phyloP scores from a whole-genome alignment of 2,797 vertebrate genomes.

The Poecile montanus region DNA sequence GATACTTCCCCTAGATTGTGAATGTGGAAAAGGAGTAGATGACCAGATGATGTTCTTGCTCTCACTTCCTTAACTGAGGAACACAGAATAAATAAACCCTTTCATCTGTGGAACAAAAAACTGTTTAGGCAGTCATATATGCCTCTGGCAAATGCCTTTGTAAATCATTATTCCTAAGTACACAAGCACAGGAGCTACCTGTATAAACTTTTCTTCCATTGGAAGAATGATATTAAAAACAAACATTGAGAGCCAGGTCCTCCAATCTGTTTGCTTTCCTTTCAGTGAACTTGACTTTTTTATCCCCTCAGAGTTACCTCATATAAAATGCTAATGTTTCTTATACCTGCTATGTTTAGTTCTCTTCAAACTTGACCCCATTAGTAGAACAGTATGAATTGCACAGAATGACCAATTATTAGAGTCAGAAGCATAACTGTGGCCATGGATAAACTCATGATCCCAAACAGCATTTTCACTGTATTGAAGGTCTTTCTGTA shows the following conservation, averaged over 20 bases:
- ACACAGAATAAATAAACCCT: background rate
- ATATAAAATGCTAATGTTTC: background rate
- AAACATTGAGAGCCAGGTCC: background rate
- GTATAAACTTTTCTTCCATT: background rate
- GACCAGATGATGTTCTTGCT: background rate
- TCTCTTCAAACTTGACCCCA: background rate
- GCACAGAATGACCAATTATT: background rate
- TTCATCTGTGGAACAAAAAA: background rate
- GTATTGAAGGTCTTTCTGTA: background rate
- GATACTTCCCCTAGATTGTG: background rate
- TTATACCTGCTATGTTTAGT: fast-evolving
- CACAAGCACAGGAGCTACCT: background rate
- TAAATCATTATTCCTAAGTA: background rate
- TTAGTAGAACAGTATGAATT: background rate
- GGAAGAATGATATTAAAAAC: background rate
- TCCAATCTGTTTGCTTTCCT: background rate
- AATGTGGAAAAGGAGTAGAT: background rate
- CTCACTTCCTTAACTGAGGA: background rate
- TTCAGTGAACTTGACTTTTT: background rate
- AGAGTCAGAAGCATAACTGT: background rate
- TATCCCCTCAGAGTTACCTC: background rate
- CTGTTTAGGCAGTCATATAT: background rate
- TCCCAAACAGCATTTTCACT: background rate
- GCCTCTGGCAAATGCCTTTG: background rate
- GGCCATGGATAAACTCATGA: background rate